phyloP scores from a whole-genome alignment of 1,140 invertebrate genomes.

The Brachionus asplanchnoidis region DNA sequence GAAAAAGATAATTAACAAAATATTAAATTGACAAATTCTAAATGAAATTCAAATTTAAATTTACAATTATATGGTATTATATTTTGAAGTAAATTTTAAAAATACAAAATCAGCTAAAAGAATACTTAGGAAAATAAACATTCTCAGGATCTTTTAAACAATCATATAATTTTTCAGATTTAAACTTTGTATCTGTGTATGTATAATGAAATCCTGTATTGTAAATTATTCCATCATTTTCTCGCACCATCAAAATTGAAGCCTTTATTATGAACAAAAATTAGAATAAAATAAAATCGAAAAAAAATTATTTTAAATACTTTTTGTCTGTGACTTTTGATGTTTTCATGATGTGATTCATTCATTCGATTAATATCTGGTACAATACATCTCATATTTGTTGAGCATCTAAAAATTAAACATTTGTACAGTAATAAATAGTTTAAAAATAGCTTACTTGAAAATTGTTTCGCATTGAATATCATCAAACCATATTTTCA shows the following conservation, averaged over 20 bases:
- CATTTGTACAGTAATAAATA: neutral
- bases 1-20: neutral
- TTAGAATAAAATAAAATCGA: neutral
- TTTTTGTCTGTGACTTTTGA: neutral
- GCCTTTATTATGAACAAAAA: neutral
- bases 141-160: neutral
- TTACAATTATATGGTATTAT: slow-evolving; percentile 8
- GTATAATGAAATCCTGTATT: slow-evolving; percentile 39
- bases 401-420: slow-evolving; percentile 1
- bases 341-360: neutral
- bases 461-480: slow-evolving; percentile 58
- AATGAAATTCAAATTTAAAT: neutral
- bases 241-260: slow-evolving; percentile 14
- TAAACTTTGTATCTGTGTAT: neutral
- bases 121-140: neutral
- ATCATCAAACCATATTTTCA: slow-evolving; percentile 96
- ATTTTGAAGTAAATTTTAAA: neutral
- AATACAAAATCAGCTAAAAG: neutral
- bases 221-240: slow-evolving; percentile 34
- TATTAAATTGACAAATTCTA: neutral
- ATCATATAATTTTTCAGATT: neutral
- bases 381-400: slow-evolving; percentile 22
- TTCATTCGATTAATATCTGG: neutral
- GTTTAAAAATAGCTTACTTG: neutral
- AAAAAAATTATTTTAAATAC: neutral